Percentiles rank a stretch among this genome's conserved stretches.
These are phyloP conservation scores for Cabera pusaria DNA, from an alignment of 2,888 invertebrate genomes.

Conservation along the genomic window DNA sequence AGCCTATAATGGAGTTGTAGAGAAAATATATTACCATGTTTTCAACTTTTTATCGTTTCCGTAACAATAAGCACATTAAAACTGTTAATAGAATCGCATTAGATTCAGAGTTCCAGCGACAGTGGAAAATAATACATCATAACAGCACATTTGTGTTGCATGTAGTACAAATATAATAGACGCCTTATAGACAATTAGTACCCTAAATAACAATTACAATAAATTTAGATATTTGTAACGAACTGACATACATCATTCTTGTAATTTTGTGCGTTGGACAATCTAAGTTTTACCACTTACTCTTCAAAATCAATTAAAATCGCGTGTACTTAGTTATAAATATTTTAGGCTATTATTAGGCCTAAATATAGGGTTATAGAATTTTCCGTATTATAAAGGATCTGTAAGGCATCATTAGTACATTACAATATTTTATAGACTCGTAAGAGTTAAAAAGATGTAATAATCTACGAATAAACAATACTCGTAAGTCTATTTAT, in stretches of 20 bases:
- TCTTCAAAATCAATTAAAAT: neutral
- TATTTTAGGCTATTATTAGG: neutral
- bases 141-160: no score
- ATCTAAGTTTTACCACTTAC: constrained; percentile 1
- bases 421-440: neutral
- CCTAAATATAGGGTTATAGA: constrained; percentile 3
- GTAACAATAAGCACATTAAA: no score
- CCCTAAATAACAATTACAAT: constrained; percentile 13
- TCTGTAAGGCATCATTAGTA: constrained; percentile 11
- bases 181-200: neutral
- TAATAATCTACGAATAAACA: no score
- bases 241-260: constrained; percentile 1
- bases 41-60: no score
- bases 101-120: no score
- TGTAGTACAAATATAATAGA: no score
- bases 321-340: neutral
- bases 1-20: no score
- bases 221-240: constrained; percentile 5
- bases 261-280: constrained; percentile 12
- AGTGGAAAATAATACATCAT: no score
- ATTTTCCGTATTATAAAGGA: constrained; percentile 7
- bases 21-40: no score
- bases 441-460: no score
- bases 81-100: no score
- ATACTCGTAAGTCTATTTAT: no score